Percentiles rank a stretch among this genome's conserved stretches.
phyloP scores from a whole-genome alignment of 2,888 invertebrate species.

The Apocheima hispidaria region DNA sequence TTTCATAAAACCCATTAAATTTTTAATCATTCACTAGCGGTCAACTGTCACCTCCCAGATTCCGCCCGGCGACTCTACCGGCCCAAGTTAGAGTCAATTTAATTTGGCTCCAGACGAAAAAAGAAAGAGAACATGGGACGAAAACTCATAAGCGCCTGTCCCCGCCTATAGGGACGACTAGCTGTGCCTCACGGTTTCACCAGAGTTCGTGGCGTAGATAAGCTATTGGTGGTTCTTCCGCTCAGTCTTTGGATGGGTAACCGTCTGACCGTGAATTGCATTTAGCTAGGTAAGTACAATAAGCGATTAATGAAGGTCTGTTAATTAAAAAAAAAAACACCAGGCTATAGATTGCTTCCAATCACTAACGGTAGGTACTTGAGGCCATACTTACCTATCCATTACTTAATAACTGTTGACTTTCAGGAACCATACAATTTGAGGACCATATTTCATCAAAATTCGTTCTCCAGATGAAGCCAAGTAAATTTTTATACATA shows the following conservation, averaged over 20 bases:
- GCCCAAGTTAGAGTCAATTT: slow-evolving; percentile 68
- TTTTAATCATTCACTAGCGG: slow-evolving; percentile 40
- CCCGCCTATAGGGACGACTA: slow-evolving; percentile 67
- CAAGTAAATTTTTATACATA: background rate
- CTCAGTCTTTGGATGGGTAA: no score
- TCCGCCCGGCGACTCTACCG: slow-evolving; percentile 48
- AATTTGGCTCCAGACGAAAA: slow-evolving; percentile 79
- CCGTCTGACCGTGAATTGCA: no score
- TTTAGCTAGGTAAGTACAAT: no score
- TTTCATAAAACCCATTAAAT: slow-evolving; percentile 44
- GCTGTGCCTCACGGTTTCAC: background rate
- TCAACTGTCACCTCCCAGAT: slow-evolving; percentile 54
- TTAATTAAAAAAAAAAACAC: no score
- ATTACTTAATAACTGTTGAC: no score
- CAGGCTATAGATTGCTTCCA: no score
- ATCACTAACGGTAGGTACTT: no score
- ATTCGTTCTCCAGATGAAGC: background rate
- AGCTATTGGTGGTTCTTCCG: no score
- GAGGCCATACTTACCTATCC: no score
- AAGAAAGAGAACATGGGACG: slow-evolving; percentile 53
- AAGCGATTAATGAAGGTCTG: no score
- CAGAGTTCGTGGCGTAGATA: no score
- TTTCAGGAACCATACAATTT: no score
- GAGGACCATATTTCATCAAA: background rate
- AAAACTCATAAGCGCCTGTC: slow-evolving; percentile 72